Evolutionary conservation across 2,888 invertebrate species (phyloP), one percentile per base, ranked within the genome.

Genomic region (Macrostomum cliftonense): DNA sequence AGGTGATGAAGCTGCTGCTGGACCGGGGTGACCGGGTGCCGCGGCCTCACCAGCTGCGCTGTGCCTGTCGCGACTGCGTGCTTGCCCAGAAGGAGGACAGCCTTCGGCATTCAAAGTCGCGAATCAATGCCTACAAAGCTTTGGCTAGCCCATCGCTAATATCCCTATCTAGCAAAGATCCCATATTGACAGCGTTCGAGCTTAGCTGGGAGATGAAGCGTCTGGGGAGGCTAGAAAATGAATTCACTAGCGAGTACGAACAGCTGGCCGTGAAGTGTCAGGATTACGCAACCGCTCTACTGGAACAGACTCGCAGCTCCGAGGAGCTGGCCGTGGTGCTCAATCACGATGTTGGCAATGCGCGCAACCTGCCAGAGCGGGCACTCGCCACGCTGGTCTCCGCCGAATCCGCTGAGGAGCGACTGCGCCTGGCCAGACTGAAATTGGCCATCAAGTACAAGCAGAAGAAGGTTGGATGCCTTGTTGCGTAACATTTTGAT

Each of bases 71-170:
- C 72, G 88, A 89, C 66, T 95, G 95, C 74, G 84, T 89, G 61
- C 80, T 80, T 51, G 86, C 86, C 36, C 78, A 86, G 36, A 77
- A 79, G 64, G 88, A 89, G 67, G 93, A 93, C 73, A 88, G 88
- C 43, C 76, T 95, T 59, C 77, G 91, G 45, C 89, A 95, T 71
- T 91, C 91, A 12, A 54, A 43, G 57, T 88, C 89, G 42, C 78
- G 95, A 56, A 93, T 95, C 69, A 93, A 95, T 75, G 89, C 93
- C 45, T 95, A 95, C 74, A 78, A 89, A 55, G 91, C 95, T 5
- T 76, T 95, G 57, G 88, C 93, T 50, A 86, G 86, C 58, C 93
- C 95, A 11, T 91, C 89, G 46, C 78, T 95, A 57, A 91, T 95
- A 63, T 87, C 91, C 42, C 78, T 95, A 53, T 89, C 89, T 56